Percentiles rank a stretch among this genome's conserved stretches.
Evolutionary conservation across 2,888 invertebrate species (phyloP).

Genomic region (Drosophila kambysellisi): DNA sequence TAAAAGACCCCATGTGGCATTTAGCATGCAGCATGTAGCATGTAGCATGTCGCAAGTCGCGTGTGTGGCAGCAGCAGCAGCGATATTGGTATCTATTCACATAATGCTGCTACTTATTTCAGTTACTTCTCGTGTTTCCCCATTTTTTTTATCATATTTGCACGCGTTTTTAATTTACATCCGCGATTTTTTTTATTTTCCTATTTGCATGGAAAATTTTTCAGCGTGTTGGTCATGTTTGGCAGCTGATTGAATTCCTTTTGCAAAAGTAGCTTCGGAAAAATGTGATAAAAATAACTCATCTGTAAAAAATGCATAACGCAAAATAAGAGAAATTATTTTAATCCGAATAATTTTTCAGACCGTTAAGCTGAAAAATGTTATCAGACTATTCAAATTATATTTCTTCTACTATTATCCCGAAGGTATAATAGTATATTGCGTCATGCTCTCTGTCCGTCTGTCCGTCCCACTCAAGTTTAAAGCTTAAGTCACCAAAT

Average conservation of each 20-base stretch:
- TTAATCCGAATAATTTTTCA: not conserved
- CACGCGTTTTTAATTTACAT: conserved; percentile 41
- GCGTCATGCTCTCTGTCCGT: no score
- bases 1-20: not conserved
- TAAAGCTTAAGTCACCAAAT: no score
- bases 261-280: conserved; percentile 11
- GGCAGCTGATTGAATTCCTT: conserved; percentile 15
- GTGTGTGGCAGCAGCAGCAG: conserved; percentile 34
- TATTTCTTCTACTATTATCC: not conserved
- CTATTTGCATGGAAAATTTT: conserved; percentile 9
- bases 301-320: not conserved
- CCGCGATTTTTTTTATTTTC: not conserved
- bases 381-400: not conserved
- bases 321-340: not conserved
- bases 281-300: not conserved
- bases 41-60: conserved; percentile 7
- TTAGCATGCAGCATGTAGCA: conserved; percentile 24
- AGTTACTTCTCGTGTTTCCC: not conserved
- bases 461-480: no score
- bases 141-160: conserved; percentile 30
- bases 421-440: no score
- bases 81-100: conserved; percentile 33
- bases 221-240: not conserved
- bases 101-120: conserved; percentile 15
- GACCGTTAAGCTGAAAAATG: not conserved